Conservation (phyloP, 23 tunicate genomes). For the Phallusia fumigata region DNA sequence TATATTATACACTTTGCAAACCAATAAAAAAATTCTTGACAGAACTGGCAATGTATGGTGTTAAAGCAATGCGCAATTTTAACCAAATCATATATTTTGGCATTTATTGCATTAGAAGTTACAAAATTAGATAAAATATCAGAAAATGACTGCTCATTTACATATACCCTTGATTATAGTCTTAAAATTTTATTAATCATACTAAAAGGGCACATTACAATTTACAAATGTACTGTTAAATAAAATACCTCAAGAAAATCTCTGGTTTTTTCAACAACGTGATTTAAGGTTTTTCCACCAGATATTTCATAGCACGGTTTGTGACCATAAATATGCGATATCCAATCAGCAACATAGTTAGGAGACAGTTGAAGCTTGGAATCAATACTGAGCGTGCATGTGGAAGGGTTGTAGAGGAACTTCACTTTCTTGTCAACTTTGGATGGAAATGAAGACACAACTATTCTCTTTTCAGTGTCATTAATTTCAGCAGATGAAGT, state of each 20-base stretch:
- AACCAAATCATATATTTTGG: too few relatives aligned
- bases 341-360: neutral
- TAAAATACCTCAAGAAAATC: neutral
- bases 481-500: neutral
- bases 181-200: too few relatives aligned
- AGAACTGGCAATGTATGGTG: too few relatives aligned
- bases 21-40: too few relatives aligned
- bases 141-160: neutral
- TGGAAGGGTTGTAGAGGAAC: neutral
- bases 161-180: too few relatives aligned
- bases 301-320: neutral
- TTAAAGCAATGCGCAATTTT: too few relatives aligned
- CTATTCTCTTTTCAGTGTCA: neutral
- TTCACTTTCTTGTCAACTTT: neutral
- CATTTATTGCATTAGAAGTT: too few relatives aligned
- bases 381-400: neutral
- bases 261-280: neutral
- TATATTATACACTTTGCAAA: too few relatives aligned
- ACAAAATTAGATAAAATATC: neutral
- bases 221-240: too few relatives aligned
- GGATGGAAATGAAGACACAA: slow-evolving; percentile 4
- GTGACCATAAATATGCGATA: neutral
- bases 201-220: neutral
- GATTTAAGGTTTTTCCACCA: neutral
- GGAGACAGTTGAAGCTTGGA: neutral